These are phyloP conservation scores for Burhinus bistriatus DNA, from an alignment of 2,113 vertebrate species.

Conservation along the genomic window DNA sequence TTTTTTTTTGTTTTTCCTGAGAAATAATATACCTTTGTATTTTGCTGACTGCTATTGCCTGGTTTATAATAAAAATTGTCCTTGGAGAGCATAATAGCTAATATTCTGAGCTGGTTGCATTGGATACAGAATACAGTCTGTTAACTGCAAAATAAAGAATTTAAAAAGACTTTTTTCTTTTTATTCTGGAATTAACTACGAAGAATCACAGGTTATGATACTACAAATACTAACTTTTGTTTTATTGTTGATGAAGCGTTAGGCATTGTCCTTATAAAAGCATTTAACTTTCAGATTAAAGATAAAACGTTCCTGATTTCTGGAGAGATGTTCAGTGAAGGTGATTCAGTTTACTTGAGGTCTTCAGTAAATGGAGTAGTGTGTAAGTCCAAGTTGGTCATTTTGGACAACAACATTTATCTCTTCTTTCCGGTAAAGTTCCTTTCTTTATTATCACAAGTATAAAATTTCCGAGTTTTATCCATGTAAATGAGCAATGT, in stretches of 20 bases:
- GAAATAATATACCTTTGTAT: not conserved
- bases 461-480: not conserved
- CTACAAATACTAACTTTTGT: not conserved
- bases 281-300: slow-evolving; percentile 76
- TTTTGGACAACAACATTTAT: slow-evolving; percentile 85
- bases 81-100: not conserved
- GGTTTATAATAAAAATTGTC: not conserved
- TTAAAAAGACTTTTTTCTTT: not conserved
- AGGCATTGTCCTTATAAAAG: not conserved
- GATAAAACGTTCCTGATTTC: slow-evolving; percentile 78
- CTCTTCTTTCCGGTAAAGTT: slow-evolving; percentile 87
- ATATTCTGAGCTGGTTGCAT: not conserved
- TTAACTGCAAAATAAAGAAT: not conserved
- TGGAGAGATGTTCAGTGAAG: slow-evolving; percentile 79
- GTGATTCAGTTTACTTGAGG: slow-evolving; percentile 77
- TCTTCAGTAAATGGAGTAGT: slow-evolving; percentile 84
- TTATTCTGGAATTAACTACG: not conserved
- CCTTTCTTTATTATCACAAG: not conserved
- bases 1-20: not conserved
- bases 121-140: not conserved
- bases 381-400: slow-evolving; percentile 83
- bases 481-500: not conserved
- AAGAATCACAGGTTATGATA: not conserved
- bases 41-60: not conserved
- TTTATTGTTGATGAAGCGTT: not conserved